Base-by-base conservation (phyloP, 2,113 vertebrate genomes). In the Actenoides hombroni region DNA sequence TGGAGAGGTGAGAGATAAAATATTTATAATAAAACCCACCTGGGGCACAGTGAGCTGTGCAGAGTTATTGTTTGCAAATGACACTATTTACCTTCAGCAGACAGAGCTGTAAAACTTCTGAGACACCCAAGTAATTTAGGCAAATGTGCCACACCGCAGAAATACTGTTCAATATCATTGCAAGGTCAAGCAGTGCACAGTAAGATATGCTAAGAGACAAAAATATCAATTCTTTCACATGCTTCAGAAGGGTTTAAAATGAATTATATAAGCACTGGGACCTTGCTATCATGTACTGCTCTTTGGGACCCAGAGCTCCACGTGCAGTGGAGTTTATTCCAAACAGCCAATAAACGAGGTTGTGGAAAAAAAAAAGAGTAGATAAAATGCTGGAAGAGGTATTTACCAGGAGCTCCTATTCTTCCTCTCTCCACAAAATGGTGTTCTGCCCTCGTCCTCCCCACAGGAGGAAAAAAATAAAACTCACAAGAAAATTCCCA, bases 151-250 rank as follows among this genome's bases (percentile, higher is more conserved):
- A 69, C 56, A 44, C 26, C 42, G 39, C 2, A 2, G 23, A 90
- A 94, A 86, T 39, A 18, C 21, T 59, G 7, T 74, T 90, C 75
- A 95, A 88, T 83, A 74, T 75, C 77, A 86, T 48, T 82, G 53
- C 73, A 92, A 81, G 53, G 75, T 94, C 60, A 95, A 86, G 29
- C 51, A 76, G 9, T 40, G 29, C 37, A 68, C 28, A 68, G 65
- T 37, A 64, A 83, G 46, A 75, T 46, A 78, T 0, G 0, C 20
- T 26, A 40, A 42, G n/a, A 77, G 28, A 76, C 12, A 88, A 86
- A 93, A 78, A 75, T 8, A 29, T 67, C 49, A 90, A 39, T 46
- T 39, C 40, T 40, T 40, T 83, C 33, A 46, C 11, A 35, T 37
- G 61, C 31, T 80, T 86, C 67, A 77, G 57, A 87, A 59, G 6